Evolutionary conservation across 2,113 vertebrate species (phyloP).

Genomic region (Lamprotornis superbus): DNA sequence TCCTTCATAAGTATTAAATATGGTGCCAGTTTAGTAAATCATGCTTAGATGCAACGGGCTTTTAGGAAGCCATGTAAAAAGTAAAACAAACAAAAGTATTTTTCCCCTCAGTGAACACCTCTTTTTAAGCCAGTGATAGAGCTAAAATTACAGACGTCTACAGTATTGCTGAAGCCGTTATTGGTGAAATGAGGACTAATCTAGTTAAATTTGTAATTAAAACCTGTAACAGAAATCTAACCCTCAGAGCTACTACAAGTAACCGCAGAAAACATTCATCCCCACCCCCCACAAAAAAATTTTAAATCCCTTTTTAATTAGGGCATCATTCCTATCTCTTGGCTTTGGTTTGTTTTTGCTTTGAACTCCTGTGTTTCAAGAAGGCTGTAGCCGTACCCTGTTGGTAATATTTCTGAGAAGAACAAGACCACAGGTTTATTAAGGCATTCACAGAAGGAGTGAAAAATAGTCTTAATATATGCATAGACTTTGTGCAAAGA

Average conservation of each 20-base stretch:
- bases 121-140: background rate
- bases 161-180: background rate
- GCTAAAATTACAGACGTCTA: background rate
- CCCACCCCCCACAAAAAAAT: background rate
- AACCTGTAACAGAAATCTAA: background rate
- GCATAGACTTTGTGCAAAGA: background rate
- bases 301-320: background rate
- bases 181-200: background rate
- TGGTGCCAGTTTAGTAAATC: background rate
- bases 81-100: background rate
- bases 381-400: background rate
- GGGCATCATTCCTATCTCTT: background rate
- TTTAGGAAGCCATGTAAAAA: background rate
- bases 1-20: background rate
- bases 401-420: background rate
- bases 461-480: background rate
- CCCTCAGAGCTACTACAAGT: background rate
- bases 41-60: background rate
- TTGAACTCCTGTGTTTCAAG: background rate
- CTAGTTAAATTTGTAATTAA: background rate
- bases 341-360: background rate
- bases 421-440: background rate
- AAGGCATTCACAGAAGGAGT: background rate
- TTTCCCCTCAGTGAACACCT: background rate
- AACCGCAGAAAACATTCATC: background rate